Evolutionary conservation across 2,113 vertebrate genomes (phyloP).

Genomic region (Triplophysa tibetana): DNA sequence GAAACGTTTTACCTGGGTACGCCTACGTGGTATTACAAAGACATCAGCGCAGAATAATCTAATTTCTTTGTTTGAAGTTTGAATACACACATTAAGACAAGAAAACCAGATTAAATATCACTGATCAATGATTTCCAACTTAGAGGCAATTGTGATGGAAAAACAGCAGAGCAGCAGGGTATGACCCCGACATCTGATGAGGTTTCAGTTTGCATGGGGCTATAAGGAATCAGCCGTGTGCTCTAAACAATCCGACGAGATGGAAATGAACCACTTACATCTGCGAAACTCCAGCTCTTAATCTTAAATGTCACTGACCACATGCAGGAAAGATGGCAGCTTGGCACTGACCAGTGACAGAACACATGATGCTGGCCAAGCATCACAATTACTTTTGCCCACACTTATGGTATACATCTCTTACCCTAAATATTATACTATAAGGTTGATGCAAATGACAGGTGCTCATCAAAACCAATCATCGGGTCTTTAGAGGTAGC

Average conservation of each 20-base stretch:
- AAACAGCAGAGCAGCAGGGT: conserved; percentile 29
- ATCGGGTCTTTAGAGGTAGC: background rate
- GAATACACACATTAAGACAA: conserved; percentile 37
- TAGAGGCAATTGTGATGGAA: conserved; percentile 40
- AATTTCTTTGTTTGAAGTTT: background rate
- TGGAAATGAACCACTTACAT: conserved; percentile 45
- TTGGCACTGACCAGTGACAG: conserved; percentile 8
- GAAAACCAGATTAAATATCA: conserved; percentile 59
- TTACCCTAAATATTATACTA: background rate
- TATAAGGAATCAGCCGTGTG: conserved; percentile 11
- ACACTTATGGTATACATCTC: background rate
- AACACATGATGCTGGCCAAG: background rate
- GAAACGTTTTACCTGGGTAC: background rate
- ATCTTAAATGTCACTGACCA: conserved; percentile 4
- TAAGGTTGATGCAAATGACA: background rate
- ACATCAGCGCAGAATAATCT: background rate
- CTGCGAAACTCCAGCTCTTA: background rate
- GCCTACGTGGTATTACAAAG: background rate
- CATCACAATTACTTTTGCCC: background rate
- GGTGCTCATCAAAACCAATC: background rate
- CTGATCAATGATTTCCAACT: conserved; percentile 63
- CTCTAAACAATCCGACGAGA: conserved; percentile 42
- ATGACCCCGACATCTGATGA: conserved; percentile 27
- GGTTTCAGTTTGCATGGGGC: conserved; percentile 40
- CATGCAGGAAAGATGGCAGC: background rate